Conservation (phyloP, 1,140 invertebrate genomes). For the Liolophura sinensis region DNA sequence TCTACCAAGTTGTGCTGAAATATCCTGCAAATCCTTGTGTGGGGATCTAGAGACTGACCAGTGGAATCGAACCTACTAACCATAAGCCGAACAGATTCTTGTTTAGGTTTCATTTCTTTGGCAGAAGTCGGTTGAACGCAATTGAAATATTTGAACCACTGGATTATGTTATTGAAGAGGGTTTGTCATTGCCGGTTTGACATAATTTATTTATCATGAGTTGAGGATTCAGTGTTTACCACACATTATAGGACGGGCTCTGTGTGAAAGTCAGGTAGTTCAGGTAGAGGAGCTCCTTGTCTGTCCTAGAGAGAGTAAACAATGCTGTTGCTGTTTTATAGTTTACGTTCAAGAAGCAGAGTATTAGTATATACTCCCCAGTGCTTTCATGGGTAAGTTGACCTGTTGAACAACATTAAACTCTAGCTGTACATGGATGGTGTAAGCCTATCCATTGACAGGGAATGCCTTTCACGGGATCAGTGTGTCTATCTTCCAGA, state of each 20-base stretch:
- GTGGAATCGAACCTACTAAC: background rate
- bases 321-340: too few relatives aligned
- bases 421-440: background rate
- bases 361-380: background rate
- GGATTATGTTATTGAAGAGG: too few relatives aligned
- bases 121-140: background rate
- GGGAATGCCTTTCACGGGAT: background rate
- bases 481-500: conserved; percentile 10
- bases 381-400: background rate
- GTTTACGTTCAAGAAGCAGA: background rate
- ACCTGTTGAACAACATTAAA: background rate
- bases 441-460: background rate
- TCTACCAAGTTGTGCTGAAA: too few relatives aligned
- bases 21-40: too few relatives aligned
- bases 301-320: too few relatives aligned
- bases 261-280: too few relatives aligned
- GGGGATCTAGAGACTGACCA: background rate
- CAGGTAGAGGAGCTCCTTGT: too few relatives aligned
- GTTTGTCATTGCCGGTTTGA: too few relatives aligned
- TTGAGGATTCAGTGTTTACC: too few relatives aligned
- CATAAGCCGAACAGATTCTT: background rate
- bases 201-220: too few relatives aligned
- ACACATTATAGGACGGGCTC: too few relatives aligned
- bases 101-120: background rate
- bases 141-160: too few relatives aligned